phyloP scores from a whole-genome alignment of 2,113 vertebrate genomes.

The Raja brachyura region DNA sequence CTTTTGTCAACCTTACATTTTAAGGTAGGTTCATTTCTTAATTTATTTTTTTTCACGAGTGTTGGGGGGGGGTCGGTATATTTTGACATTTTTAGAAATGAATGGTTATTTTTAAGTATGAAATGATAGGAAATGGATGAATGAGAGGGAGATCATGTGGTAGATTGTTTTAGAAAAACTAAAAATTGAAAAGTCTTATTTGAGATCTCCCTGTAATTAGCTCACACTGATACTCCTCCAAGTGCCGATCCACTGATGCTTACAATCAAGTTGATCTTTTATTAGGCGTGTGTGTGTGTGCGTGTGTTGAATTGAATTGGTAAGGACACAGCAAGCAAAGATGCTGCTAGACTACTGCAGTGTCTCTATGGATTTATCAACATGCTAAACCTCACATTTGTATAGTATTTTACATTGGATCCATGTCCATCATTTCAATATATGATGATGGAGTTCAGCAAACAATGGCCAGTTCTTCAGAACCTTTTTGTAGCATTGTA shows the following conservation, averaged over 20 bases:
- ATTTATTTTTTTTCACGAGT: background rate
- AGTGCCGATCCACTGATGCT: background rate
- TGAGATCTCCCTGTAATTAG: background rate
- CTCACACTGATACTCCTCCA: background rate
- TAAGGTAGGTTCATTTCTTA: background rate
- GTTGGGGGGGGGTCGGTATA: background rate
- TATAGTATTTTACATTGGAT: background rate
- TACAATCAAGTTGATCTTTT: background rate
- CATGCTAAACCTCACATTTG: background rate
- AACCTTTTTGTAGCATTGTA: background rate
- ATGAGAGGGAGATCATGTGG: background rate
- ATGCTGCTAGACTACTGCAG: background rate
- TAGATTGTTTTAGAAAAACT: background rate
- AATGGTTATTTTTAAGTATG: background rate
- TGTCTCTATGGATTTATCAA: background rate
- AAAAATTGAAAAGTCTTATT: background rate
- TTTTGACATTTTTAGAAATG: background rate
- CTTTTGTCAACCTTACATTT: background rate
- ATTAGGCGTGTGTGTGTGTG: background rate
- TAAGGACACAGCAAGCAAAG: background rate
- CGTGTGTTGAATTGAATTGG: background rate
- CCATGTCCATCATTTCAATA: background rate
- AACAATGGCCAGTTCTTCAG: background rate
- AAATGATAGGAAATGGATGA: background rate
- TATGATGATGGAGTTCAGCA: background rate